Evolutionary conservation across 2,797 vertebrate species (phyloP).

Genomic region (Sebastes glaucus): DNA sequence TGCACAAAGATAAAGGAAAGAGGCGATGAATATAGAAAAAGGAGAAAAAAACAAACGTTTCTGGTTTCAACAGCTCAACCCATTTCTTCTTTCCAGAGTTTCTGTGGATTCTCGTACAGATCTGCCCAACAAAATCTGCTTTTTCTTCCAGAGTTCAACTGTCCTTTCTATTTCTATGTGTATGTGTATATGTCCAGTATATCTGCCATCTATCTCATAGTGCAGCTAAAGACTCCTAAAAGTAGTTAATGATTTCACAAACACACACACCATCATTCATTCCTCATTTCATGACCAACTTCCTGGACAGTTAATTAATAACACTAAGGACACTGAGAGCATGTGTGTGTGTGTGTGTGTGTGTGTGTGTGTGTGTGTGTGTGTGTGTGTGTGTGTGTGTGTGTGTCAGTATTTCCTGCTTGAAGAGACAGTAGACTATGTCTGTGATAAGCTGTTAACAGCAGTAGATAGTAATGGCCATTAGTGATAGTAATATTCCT

Average conservation of each 20-base stretch:
- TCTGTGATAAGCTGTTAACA: not conserved
- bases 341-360: not conserved
- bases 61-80: not conserved
- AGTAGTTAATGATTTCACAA: slow-evolving; percentile 32
- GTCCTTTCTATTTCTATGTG: not conserved
- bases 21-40: not conserved
- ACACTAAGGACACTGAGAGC: slow-evolving; percentile 11
- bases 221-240: not conserved
- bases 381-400: not conserved
- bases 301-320: slow-evolving; percentile 35
- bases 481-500: not conserved
- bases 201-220: not conserved
- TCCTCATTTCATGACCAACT: slow-evolving; percentile 7
- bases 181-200: not conserved
- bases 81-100: too few relatives aligned
- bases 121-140: not conserved
- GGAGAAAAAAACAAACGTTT: not conserved
- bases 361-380: not conserved
- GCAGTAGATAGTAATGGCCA: not conserved
- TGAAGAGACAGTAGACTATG: slow-evolving; percentile 9
- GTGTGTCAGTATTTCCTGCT: slow-evolving; percentile 40
- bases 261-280: not conserved
- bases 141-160: not conserved
- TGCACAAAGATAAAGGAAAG: not conserved
- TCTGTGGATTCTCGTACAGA: not conserved